Percentiles rank a stretch among this genome's conserved stretches.
These are phyloP conservation scores for Myripristis murdjan DNA, from an alignment of 2,797 vertebrate species.

Conservation along the genomic window DNA sequence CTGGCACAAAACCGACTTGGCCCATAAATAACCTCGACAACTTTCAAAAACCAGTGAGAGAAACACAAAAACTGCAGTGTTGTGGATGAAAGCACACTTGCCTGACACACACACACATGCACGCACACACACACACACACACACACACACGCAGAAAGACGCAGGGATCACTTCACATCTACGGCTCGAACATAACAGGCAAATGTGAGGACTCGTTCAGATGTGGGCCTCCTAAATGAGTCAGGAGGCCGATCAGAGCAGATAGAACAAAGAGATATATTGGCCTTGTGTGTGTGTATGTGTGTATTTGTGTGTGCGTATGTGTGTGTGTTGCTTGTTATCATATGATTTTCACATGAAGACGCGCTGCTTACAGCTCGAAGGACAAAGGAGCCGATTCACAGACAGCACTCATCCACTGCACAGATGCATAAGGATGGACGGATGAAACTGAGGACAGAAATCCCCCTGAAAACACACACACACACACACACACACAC, in stretches of 20 bases:
- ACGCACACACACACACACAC: not conserved
- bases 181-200: slow-evolving; percentile 21
- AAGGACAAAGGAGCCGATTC: slow-evolving; percentile 68
- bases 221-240: slow-evolving; percentile 56
- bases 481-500: slow-evolving; percentile 28
- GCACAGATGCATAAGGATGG: not conserved
- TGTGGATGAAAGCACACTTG: not conserved
- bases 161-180: slow-evolving; percentile 17
- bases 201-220: slow-evolving; percentile 56
- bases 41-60: not conserved
- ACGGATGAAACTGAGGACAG: not conserved
- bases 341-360: slow-evolving; percentile 82
- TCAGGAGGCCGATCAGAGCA: slow-evolving; percentile 56
- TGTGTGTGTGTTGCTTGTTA: slow-evolving; percentile 40
- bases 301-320: slow-evolving; percentile 18
- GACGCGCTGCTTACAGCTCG: slow-evolving; percentile 34
- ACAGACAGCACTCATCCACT: slow-evolving; percentile 8
- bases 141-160: not conserved
- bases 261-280: slow-evolving; percentile 49
- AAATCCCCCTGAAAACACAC: slow-evolving; percentile 32
- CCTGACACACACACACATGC: slow-evolving; percentile 19
- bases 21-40: no score
- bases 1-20: no score
- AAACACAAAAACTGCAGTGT: not conserved
- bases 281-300: slow-evolving; percentile 32